These are phyloP conservation scores for Drosophila merina DNA, from an alignment of 2,888 invertebrate species.

Conservation along the genomic window DNA sequence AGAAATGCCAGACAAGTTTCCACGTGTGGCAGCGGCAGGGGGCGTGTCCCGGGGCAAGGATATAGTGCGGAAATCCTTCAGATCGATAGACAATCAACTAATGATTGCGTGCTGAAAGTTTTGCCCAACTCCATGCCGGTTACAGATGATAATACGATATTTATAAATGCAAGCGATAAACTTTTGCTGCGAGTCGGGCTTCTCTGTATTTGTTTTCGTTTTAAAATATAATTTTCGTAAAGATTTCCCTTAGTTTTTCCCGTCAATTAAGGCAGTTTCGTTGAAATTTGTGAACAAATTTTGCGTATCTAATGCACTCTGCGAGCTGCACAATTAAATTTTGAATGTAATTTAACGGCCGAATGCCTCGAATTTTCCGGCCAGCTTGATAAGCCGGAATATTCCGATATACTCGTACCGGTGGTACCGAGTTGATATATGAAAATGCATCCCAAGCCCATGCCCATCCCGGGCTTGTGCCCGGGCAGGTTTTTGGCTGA, in stretches of 20 bases:
- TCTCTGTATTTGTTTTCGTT: no score
- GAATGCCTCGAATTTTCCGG: conserved; percentile 57
- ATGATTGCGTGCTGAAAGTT: conserved; percentile 47
- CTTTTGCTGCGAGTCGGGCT: background rate
- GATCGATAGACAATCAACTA: conserved; percentile 52
- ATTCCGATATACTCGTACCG: background rate
- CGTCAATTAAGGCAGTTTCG: conserved; percentile 8
- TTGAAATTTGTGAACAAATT: conserved; percentile 71
- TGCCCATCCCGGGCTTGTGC: background rate
- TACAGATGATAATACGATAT: conserved; percentile 18
- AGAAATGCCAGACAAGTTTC: conserved; percentile 31
- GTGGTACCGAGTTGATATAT: no score
- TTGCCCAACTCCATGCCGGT: conserved; percentile 15
- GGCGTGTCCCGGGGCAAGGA: background rate
- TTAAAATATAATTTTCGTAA: no score
- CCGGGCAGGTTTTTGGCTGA: conserved; percentile 7
- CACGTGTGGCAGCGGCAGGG: conserved; percentile 21
- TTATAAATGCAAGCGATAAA: conserved; percentile 2
- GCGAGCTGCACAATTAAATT: conserved; percentile 68
- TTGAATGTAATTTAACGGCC: conserved; percentile 76
- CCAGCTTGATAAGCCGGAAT: conserved; percentile 1
- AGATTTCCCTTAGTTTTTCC: no score
- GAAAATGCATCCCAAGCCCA: no score
- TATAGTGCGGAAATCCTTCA: conserved; percentile 14
- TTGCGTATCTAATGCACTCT: conserved; percentile 68